These are phyloP conservation scores for Heliocidaris erythrogramma DNA, from an alignment of 35 echinoderm and acorn worm species.

Conservation along the genomic window DNA sequence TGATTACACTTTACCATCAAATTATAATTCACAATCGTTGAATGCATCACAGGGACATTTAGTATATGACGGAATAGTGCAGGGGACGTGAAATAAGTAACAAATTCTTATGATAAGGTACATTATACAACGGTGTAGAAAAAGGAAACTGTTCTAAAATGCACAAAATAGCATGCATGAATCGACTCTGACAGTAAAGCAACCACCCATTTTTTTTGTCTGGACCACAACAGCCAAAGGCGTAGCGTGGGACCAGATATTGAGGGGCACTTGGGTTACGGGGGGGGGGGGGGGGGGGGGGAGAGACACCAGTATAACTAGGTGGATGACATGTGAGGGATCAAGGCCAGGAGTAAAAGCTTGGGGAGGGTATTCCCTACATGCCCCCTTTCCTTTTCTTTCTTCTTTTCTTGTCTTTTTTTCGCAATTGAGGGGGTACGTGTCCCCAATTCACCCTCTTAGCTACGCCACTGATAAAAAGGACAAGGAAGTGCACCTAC, in stretches of 20 bases:
- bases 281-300: not conserved
- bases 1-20: too few species aligned
- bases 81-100: too few species aligned
- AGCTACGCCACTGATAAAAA: not conserved
- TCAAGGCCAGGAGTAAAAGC: not conserved
- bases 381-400: not conserved
- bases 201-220: not conserved
- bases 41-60: too few species aligned
- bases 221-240: not conserved
- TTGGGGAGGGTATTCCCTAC: not conserved
- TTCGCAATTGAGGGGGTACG: not conserved
- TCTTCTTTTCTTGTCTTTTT: not conserved
- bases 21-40: too few species aligned
- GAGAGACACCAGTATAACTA: not conserved
- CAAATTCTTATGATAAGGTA: too few species aligned
- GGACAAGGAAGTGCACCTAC: conserved; percentile 44
- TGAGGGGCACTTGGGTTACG: not conserved
- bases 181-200: not conserved
- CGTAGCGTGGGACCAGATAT: not conserved
- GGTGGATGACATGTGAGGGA: not conserved
- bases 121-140: too few species aligned
- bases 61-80: too few species aligned
- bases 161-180: too few species aligned
- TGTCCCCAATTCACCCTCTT: not conserved
- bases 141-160: too few species aligned